Evolutionary conservation across 1,140 invertebrate species (phyloP).

Genomic region (Nylanderia fulva): DNA sequence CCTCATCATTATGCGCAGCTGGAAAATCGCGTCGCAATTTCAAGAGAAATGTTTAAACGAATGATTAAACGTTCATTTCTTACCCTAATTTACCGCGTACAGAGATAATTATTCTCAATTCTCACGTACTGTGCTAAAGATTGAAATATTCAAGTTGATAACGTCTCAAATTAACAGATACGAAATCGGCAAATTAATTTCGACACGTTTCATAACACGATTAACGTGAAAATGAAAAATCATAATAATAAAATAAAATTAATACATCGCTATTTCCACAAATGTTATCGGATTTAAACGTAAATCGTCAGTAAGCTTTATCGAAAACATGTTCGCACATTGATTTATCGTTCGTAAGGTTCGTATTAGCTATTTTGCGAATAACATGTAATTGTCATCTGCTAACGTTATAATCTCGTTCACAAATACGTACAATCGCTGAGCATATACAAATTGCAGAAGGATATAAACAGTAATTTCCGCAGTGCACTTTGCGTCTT

Average conservation of each 20-base stretch:
- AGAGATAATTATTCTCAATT: constrained; percentile 16
- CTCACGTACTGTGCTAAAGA: background rate
- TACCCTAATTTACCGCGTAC: background rate
- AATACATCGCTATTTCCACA: background rate
- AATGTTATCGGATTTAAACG: background rate
- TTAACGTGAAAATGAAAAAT: background rate
- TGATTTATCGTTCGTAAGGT: background rate
- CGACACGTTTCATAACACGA: background rate
- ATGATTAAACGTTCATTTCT: background rate
- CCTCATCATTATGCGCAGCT: background rate
- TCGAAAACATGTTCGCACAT: background rate
- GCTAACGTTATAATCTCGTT: constrained; percentile 31
- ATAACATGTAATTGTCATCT: constrained; percentile 10
- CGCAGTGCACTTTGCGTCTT: background rate
- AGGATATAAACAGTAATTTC: constrained; percentile 11
- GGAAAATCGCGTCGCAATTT: constrained; percentile 26
- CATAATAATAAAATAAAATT: background rate
- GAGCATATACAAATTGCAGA: background rate
- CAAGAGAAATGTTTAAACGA: constrained; percentile 28
- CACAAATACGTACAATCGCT: constrained; percentile 8
- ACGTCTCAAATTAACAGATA: background rate
- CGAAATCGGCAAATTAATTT: constrained; percentile 22
- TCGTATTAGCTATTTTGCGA: background rate
- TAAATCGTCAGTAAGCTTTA: background rate
- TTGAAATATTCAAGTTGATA: constrained; percentile 6